phyloP scores from a whole-genome alignment of 2,113 vertebrate species.

The Chionomys nivalis region DNA sequence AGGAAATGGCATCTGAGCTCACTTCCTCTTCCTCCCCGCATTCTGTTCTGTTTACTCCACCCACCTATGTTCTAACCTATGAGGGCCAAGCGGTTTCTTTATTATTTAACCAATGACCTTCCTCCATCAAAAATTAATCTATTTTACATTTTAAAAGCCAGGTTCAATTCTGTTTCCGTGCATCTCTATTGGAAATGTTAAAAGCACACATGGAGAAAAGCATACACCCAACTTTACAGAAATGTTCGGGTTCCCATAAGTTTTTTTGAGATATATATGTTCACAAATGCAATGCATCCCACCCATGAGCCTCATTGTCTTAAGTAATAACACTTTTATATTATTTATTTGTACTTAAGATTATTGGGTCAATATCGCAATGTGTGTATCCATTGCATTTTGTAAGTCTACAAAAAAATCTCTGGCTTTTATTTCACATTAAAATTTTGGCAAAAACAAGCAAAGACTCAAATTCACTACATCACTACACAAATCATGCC shows the following conservation, averaged over 20 bases:
- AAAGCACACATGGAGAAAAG: not conserved
- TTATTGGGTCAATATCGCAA: not conserved
- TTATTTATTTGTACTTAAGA: not conserved
- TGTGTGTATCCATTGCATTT: not conserved
- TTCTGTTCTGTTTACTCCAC: too few species aligned
- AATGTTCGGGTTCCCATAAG: not conserved
- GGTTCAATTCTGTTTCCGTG: not conserved
- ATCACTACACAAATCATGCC: not conserved
- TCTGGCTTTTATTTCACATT: slow-evolving; percentile 50
- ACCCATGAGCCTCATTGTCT: not conserved
- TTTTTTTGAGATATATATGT: not conserved
- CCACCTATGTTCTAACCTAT: too few species aligned
- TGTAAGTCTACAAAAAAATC: not conserved
- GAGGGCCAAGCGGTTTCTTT: too few species aligned
- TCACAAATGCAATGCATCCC: not conserved
- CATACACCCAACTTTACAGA: not conserved
- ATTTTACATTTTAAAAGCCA: not conserved
- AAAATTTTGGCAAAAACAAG: slow-evolving; percentile 33
- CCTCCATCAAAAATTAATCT: too few species aligned
- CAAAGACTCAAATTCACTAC: slow-evolving; percentile 24
- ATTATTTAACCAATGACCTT: too few species aligned
- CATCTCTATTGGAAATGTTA: not conserved
- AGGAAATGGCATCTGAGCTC: too few species aligned
- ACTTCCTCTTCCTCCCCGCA: too few species aligned
- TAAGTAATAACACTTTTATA: not conserved